phyloP scores from a whole-genome alignment of 2,888 invertebrate species.

The Cremastinae sp. region DNA sequence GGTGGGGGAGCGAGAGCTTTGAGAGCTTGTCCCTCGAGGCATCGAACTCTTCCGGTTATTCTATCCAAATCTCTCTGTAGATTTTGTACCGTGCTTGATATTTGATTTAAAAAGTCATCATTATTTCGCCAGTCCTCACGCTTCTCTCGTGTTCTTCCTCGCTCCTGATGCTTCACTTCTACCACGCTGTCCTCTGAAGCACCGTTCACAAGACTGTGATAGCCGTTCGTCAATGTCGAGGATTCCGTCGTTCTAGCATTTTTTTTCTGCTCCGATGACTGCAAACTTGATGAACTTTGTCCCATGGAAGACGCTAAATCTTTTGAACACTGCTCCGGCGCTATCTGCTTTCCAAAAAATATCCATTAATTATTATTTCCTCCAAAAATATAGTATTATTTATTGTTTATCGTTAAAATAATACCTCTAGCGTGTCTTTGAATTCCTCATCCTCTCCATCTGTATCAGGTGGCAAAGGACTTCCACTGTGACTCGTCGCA shows the following conservation, averaged over 20 bases:
- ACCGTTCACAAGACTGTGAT: slow-evolving; percentile 44
- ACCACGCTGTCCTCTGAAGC: slow-evolving; percentile 64
- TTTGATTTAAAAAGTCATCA: slow-evolving; percentile 81
- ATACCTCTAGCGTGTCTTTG: slow-evolving; percentile 84
- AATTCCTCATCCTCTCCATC: slow-evolving; percentile 90
- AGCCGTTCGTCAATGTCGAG: slow-evolving; percentile 69
- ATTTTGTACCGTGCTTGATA: slow-evolving; percentile 81
- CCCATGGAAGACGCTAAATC: slow-evolving; percentile 67
- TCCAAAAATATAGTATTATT: background rate
- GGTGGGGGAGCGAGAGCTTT: slow-evolving; percentile 68
- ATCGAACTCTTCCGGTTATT: slow-evolving; percentile 79
- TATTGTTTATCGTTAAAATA: background rate
- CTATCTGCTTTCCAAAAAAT: slow-evolving; percentile 71
- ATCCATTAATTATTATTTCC: too few relatives aligned
- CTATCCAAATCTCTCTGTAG: slow-evolving; percentile 81
- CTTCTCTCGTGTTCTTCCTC: slow-evolving; percentile 70
- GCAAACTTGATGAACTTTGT: slow-evolving; percentile 63
- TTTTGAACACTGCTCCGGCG: slow-evolving; percentile 73
- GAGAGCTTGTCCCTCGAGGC: slow-evolving; percentile 79
- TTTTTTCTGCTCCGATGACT: slow-evolving; percentile 40
- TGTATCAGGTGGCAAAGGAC: slow-evolving; percentile 80
- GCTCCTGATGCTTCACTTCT: slow-evolving; percentile 64
- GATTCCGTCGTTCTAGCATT: slow-evolving; percentile 15
- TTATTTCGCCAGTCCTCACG: slow-evolving; percentile 68
- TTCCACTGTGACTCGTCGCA: slow-evolving; percentile 79